Base-by-base conservation (phyloP, 2,888 invertebrate genomes). In the Temnothorax rugatulus region DNA sequence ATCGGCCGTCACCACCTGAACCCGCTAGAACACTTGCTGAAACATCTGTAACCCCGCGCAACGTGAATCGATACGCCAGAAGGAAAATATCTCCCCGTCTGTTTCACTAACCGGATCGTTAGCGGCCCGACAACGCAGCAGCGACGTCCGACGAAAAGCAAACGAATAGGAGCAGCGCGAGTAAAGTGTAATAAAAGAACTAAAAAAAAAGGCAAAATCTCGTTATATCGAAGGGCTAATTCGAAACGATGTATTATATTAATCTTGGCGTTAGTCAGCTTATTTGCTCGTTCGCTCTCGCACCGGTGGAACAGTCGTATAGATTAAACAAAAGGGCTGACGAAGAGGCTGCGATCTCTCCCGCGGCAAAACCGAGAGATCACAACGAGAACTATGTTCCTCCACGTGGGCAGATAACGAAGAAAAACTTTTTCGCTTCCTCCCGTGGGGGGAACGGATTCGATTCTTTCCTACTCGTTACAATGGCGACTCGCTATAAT, bases 401-500 rank as follows among this genome's bases (percentile, higher is more conserved):
- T 34, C 25, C 41, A 5, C 8, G 29, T 25, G 25, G 41, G 44
- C 59, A 71, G 66, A 50, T 84, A 86, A 87, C 89, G 87, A 86
- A 89, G 76, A 86, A 86, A 86, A 89, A 88, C 69, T 84, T 69
- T 66, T 75, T 57, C 29, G 25, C 71, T 29, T 47, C 38, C 74
- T 71, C 34, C 47, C 15, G 41, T 34, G 34, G 52, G 29, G 29
- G 29, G 52, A 18, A 69, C 57, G 57, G 71, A 83, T 57, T 71
- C 74, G 76, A 52, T 68, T 47, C 82, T 84, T 85, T 83, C 38
- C 84, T 83, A 64, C 54, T 59, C 54, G 63, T 76, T 54, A 88
- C 90, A 87, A 88, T 91, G 91, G 90, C 91, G 91, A 93, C 88
- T 89, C 91, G 88, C 73, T 91, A 91, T 91, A 91, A 92, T 92